Conservation (phyloP, 2,888 invertebrate species). For the Sepioteuthis lessoniana region DNA sequence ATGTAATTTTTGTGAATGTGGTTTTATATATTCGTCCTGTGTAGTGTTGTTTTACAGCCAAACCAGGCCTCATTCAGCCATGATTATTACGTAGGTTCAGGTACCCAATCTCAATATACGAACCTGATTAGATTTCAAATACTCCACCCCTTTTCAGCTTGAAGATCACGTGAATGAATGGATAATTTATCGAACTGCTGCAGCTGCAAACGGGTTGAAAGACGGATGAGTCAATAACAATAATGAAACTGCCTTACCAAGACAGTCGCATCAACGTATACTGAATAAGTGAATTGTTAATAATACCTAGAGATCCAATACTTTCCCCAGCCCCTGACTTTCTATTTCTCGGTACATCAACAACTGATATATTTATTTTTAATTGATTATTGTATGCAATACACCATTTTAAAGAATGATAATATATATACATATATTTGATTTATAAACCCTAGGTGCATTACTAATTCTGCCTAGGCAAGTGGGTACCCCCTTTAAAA, state of each 20-base stretch:
- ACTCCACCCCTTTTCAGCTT: not conserved
- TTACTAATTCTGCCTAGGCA: not conserved
- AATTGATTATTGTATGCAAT: not conserved
- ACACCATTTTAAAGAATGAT: not conserved
- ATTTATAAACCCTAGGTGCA: not conserved
- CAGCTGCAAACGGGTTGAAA: not conserved
- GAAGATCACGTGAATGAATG: not conserved
- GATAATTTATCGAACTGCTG: conserved; percentile 16
- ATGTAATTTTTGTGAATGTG: too few relatives aligned
- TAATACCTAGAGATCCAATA: not conserved
- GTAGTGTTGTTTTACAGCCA: too few relatives aligned
- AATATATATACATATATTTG: not conserved
- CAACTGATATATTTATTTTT: not conserved
- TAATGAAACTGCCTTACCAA: not conserved
- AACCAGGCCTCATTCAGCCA: too few relatives aligned
- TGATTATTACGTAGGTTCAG: too few relatives aligned
- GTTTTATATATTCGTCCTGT: too few relatives aligned
- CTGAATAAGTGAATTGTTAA: not conserved
- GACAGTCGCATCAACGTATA: not conserved
- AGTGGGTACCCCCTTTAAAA: not conserved
- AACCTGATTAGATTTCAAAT: not conserved
- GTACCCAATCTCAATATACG: not conserved
- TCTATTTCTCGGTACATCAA: not conserved
- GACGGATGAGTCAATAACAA: not conserved
- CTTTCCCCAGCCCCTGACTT: not conserved